These are phyloP conservation scores for Megaleporinus macrocephalus DNA, from an alignment of 2,113 vertebrate species.

Conservation along the genomic window DNA sequence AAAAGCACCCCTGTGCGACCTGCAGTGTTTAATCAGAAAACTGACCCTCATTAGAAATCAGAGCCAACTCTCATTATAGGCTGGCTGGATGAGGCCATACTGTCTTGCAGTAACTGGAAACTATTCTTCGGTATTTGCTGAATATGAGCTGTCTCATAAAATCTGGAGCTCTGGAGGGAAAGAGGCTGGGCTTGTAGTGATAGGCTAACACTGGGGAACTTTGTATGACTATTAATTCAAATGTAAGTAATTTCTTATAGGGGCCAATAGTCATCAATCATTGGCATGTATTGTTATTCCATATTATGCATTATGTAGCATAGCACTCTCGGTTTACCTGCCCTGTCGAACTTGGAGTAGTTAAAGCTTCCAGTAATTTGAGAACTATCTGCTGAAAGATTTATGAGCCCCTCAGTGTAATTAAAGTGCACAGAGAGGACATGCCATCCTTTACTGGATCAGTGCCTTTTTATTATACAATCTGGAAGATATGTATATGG, in stretches of 20 bases:
- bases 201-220: neutral
- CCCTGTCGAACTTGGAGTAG: constrained; percentile 8
- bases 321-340: constrained; percentile 19
- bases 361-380: constrained; percentile 14
- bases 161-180: neutral
- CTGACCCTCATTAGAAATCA: neutral
- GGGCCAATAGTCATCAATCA: constrained; percentile 3
- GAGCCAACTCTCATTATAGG: constrained; percentile 32
- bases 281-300: constrained; percentile 11
- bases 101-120: neutral
- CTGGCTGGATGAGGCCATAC: constrained; percentile 15
- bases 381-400: constrained; percentile 34
- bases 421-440: constrained; percentile 20
- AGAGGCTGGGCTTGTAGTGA: neutral
- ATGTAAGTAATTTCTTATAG: neutral
- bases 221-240: constrained; percentile 19
- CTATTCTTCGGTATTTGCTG: neutral
- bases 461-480: neutral
- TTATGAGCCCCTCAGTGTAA: constrained; percentile 14
- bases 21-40: constrained; percentile 27
- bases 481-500: neutral
- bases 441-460: neutral
- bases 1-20: neutral
- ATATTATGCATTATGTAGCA: constrained; percentile 6
- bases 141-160: neutral